phyloP scores from a whole-genome alignment of 2,888 invertebrate genomes.

The Melipona beecheii region DNA sequence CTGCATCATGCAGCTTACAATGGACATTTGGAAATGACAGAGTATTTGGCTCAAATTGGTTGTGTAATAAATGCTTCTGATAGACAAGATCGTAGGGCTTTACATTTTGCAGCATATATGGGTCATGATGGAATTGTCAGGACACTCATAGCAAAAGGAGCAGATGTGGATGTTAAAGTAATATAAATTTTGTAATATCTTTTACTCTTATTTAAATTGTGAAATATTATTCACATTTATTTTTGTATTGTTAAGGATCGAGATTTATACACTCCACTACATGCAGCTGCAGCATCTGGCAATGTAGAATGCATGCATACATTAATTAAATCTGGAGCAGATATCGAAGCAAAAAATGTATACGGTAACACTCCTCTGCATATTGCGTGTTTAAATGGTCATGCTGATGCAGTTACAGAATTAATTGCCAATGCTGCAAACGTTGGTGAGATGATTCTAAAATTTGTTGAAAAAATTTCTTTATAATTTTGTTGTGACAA shows the following conservation, averaged over 20 bases:
- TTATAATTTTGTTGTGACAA: neutral
- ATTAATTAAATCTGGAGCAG: conserved; percentile 85
- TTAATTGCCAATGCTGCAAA: conserved; percentile 85
- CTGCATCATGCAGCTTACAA: conserved; percentile 88
- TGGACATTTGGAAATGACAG: conserved; percentile 86
- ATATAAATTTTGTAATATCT: neutral
- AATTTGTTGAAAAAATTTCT: neutral
- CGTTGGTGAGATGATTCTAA: conserved; percentile 78
- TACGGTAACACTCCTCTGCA: conserved; percentile 87
- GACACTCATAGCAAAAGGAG: conserved; percentile 83
- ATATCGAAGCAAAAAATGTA: conserved; percentile 86
- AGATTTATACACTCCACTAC: conserved; percentile 87
- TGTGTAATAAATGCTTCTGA: conserved; percentile 87
- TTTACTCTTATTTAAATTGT: neutral
- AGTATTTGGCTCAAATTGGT: conserved; percentile 85
- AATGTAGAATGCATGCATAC: conserved; percentile 82
- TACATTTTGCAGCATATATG: conserved; percentile 88
- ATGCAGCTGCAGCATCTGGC: conserved; percentile 87
- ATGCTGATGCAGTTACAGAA: conserved; percentile 85
- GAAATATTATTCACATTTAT: neutral
- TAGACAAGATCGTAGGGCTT: conserved; percentile 87
- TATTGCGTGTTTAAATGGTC: conserved; percentile 87
- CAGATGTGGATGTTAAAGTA: conserved; percentile 85
- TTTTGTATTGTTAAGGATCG: conserved; percentile 69
- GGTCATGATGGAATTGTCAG: conserved; percentile 85